A percentile compares a stretch with the other conserved stretches of the same genome.
Conservation (phyloP, 2,797 vertebrate genomes). For the Spinus olivaceus region DNA sequence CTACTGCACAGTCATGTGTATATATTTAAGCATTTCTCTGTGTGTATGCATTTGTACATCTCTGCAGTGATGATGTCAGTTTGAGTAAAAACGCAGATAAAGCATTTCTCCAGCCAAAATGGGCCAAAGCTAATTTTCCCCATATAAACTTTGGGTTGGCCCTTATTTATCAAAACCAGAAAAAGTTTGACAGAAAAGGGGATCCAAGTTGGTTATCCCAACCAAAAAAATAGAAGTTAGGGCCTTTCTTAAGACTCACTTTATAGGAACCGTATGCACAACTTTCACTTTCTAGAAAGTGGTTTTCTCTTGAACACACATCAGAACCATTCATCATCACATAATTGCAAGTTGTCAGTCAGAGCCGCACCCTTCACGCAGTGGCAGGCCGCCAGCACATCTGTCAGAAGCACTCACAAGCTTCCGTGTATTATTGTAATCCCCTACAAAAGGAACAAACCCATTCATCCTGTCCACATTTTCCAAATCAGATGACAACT, state of each 20-base stretch:
- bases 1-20: slow-evolving; percentile 55
- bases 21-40: slow-evolving; percentile 57
- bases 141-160: slow-evolving; percentile 70
- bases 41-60: slow-evolving; percentile 34
- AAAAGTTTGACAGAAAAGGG: slow-evolving; percentile 56
- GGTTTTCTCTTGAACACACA: slow-evolving; percentile 82
- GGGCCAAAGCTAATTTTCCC: slow-evolving; percentile 68
- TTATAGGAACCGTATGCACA: slow-evolving; percentile 78
- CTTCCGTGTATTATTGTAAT: slow-evolving; percentile 85
- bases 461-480: slow-evolving; percentile 79
- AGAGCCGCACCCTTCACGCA: slow-evolving; percentile 79
- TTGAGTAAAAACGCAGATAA: slow-evolving; percentile 71
- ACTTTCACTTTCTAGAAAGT: slow-evolving; percentile 82
- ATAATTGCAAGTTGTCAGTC: slow-evolving; percentile 82
- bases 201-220: slow-evolving; percentile 64
- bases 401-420: slow-evolving; percentile 83
- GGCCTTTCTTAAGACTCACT: slow-evolving; percentile 70
- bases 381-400: slow-evolving; percentile 84
- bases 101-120: slow-evolving; percentile 73
- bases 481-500: slow-evolving; percentile 75
- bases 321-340: slow-evolving; percentile 80
- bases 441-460: slow-evolving; percentile 82
- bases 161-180: slow-evolving; percentile 76
- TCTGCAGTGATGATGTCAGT: slow-evolving; percentile 66
- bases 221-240: slow-evolving; percentile 63